Conservation (phyloP, 1,140 invertebrate species). For the Drosophila murphyi region DNA sequence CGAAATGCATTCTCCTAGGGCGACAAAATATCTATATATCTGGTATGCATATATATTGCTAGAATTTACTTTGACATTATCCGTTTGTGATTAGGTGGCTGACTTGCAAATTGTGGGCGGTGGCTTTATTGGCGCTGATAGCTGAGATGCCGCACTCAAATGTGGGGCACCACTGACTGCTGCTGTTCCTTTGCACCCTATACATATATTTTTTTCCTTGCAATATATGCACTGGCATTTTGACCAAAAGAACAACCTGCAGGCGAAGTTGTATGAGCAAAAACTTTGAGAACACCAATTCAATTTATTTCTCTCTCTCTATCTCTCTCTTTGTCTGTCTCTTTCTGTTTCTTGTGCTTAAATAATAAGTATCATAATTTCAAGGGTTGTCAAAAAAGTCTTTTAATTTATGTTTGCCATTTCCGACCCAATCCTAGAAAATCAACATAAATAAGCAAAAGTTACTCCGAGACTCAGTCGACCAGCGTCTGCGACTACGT, state of each 20-base stretch:
- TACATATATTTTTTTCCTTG: conserved; percentile 12
- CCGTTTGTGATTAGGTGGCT: conserved; percentile 81
- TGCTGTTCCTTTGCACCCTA: conserved; percentile 17
- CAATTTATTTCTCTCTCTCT: neutral
- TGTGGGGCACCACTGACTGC: conserved; percentile 20
- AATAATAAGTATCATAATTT: conserved; percentile 83
- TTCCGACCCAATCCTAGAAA: conserved; percentile 75
- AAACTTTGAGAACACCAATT: conserved; percentile 10
- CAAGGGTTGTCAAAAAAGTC: conserved; percentile 81
- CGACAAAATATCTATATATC: neutral
- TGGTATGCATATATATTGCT: conserved; percentile 11
- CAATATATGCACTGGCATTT: conserved; percentile 63
- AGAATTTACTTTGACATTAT: conserved; percentile 62
- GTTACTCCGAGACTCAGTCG: conserved; percentile 43
- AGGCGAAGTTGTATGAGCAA: conserved; percentile 20
- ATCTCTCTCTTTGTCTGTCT: neutral
- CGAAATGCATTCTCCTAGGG: conserved; percentile 54
- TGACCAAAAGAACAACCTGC: conserved; percentile 48
- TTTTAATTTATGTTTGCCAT: conserved; percentile 82
- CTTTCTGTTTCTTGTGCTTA: conserved; percentile 48
- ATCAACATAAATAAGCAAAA: conserved; percentile 82
- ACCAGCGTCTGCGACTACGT: conserved; percentile 11
- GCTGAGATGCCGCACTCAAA: neutral
- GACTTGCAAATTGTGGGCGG: conserved; percentile 74
- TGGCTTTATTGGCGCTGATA: neutral